Evolutionary conservation across 2,888 invertebrate species (phyloP), one percentile per base, ranked within the genome.

Genomic region (Hoplodrina ambigua): DNA sequence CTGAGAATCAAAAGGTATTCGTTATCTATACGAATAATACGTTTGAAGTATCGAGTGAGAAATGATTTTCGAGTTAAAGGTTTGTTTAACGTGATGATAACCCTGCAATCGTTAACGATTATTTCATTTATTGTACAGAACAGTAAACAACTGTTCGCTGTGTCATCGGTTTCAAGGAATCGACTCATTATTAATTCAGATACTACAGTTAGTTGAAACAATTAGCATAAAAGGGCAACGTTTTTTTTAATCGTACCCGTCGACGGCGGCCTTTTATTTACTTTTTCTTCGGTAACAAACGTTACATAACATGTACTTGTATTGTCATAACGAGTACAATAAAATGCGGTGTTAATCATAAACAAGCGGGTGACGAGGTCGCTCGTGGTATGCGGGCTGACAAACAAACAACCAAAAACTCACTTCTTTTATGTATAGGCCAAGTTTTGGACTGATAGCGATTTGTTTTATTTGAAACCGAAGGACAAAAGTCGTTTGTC

Each of bases 361-460:
- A 83, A 86, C 80, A 84, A 83, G 70, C 65, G 68, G 61, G 53
- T 71, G 78, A 70, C 54, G 64, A 75, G 70, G 50, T 62, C 81
- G 88, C 89, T 82, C 81, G 81, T 63, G 74, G 76, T 73, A 92
- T 93, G 91, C 92, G 93, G 93, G 93, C 79, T 70, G 79, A 79
- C 88, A 91, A 93, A 93, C 92, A 93, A 87, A 88, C 86, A 86
- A 69, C 69, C 81, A 74, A 78, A 78, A 75, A 75, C 80, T 81
- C 82, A 73, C 85, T 87, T 84, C 87, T 90, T 90, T 90, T 89
- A 87, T 84, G 86, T 86, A 78, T 81, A 80, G 60, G 11, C 46
- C n/a, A 68, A 67, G 67, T 61, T 49, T 15, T 0, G 3, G 17
- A 25, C 33, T 78, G 55, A 52, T 25, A 65, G 76, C 79, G 66